Evolutionary conservation across 2,797 vertebrate genomes (phyloP).

Genomic region (Atherinosoma microstoma): DNA sequence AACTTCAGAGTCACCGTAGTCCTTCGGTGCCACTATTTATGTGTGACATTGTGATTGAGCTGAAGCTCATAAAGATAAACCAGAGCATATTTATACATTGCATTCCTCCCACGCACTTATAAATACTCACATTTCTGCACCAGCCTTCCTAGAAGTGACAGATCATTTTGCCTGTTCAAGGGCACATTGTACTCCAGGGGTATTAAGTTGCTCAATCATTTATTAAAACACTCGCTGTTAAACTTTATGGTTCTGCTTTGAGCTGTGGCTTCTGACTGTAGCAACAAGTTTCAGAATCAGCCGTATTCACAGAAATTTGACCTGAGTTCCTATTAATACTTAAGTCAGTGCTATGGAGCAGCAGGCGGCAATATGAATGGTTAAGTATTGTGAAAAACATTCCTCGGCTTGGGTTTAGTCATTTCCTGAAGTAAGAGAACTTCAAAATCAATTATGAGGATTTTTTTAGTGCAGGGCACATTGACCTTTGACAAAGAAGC

Average conservation of each 20-base stretch:
- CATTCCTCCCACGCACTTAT: not conserved
- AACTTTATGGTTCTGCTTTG: conserved; percentile 35
- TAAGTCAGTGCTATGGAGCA: too few species aligned
- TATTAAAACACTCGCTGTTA: conserved; percentile 27
- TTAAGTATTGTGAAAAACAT: not conserved
- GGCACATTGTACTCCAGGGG: conserved; percentile 4
- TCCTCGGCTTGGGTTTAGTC: not conserved
- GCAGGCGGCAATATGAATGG: not conserved
- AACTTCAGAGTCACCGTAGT: conserved; percentile 50
- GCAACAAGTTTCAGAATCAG: not conserved
- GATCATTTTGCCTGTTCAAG: conserved; percentile 38
- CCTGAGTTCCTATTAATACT: conserved; percentile 20
- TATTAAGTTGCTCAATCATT: conserved; percentile 32
- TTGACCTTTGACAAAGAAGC: conserved; percentile 37
- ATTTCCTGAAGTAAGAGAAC: conserved; percentile 19
- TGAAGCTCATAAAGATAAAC: not conserved
- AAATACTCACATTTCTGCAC: not conserved
- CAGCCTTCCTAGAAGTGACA: not conserved
- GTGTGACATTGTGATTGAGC: conserved; percentile 9
- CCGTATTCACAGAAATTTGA: not conserved
- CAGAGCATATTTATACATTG: not conserved
- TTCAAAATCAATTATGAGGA: conserved; percentile 13
- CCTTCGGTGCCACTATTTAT: conserved; percentile 19
- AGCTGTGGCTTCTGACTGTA: not conserved
- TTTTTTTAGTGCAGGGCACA: not conserved